These are phyloP conservation scores for Petroica traversi DNA, from an alignment of 2,113 vertebrate species.

Conservation along the genomic window DNA sequence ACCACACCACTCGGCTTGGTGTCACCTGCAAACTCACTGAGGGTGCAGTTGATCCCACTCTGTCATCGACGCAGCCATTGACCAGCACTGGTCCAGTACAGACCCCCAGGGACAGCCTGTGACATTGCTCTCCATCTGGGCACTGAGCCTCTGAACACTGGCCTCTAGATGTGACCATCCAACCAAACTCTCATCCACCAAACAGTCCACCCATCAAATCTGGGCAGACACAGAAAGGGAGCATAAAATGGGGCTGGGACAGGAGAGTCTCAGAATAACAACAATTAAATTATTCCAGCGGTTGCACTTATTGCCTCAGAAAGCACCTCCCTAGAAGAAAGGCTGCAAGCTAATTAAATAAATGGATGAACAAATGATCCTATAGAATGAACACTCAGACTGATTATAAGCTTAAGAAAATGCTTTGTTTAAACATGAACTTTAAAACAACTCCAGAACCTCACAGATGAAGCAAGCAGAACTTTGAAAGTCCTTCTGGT, in stretches of 20 bases:
- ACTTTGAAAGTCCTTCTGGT: background rate
- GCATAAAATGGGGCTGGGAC: background rate
- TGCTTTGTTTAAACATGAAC: background rate
- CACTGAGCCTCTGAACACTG: background rate
- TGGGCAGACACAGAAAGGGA: background rate
- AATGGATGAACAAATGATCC: background rate
- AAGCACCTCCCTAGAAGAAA: background rate
- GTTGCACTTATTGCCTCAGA: background rate
- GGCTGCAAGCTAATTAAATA: background rate
- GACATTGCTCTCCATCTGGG: background rate
- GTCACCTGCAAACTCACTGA: background rate
- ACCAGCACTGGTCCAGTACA: too few relatives aligned
- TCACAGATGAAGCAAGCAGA: background rate
- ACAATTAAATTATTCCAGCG: background rate
- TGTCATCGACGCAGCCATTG: background rate
- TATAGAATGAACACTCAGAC: background rate
- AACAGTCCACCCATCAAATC: background rate
- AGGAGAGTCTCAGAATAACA: background rate
- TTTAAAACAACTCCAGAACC: background rate
- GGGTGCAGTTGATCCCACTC: background rate
- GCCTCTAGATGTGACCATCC: background rate
- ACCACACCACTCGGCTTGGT: background rate
- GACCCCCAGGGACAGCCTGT: background rate
- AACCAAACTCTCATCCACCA: background rate
- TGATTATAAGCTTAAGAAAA: background rate